Evolutionary conservation across 2,888 invertebrate genomes (phyloP), one percentile per base, ranked within the genome.

Genomic region (Meiosimyza decipiens): DNA sequence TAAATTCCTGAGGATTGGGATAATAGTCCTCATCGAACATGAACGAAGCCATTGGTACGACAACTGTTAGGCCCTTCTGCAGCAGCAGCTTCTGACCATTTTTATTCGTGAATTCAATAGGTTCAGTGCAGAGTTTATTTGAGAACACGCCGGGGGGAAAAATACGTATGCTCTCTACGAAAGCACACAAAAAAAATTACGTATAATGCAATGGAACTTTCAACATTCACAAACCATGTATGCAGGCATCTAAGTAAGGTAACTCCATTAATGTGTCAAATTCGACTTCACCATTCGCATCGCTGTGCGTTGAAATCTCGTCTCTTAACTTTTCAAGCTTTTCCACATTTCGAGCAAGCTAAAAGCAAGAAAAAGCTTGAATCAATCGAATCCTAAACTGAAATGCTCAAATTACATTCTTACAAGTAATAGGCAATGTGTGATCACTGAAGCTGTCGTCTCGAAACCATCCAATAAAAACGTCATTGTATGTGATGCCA

Each of bases 391-490:
- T 12, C 54, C 7, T 11, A n/a, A 40, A 62, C n/a, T 22, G 18
- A 55, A 13, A n/a, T n/a, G n/a, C n/a, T n/a, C n/a, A n/a, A n/a
- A 22, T 33, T 7, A 64, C 12, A 6, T 18, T 7, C 15, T 16
- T 15, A 82, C 82, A 72, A 83, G 75, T 64, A 84, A 67, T 5
- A 87, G 72, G 3, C 80, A 74, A 72, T 83, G 82, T 0, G 83
- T 71, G 0, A 87, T 71, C 0, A 82, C 79, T 0, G 76, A 28
- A 18, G 84, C 83, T 0, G 87, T 83, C 1, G 87, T 86, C 65
- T 86, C 85, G n/a, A 83, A 84, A 2, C 87, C 87, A 75, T 87
- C 87, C 11, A 85, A 49, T 47, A 87, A 77, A 73, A 87, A 86
- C 13, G 87, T 85, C 79, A 86, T 82, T 2, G 83, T 80, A 64